These are phyloP conservation scores for Mycalesis mineus DNA, from an alignment of 2,888 invertebrate genomes.

Conservation along the genomic window DNA sequence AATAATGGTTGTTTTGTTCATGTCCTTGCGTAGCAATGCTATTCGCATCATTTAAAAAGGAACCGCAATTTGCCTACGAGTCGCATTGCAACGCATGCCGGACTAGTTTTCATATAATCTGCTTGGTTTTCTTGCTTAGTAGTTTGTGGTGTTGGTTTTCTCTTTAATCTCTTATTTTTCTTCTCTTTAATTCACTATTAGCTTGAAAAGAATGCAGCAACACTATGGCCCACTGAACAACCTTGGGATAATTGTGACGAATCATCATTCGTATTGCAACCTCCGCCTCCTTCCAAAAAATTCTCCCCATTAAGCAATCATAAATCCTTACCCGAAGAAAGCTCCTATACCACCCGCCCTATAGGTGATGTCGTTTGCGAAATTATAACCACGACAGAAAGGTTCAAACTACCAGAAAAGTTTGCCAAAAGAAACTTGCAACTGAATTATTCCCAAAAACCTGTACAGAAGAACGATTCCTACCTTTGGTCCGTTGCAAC, in stretches of 20 bases:
- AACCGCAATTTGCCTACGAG: no score
- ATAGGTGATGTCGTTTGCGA: slow-evolving; percentile 55
- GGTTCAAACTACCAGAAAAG: slow-evolving; percentile 53
- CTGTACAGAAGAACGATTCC: slow-evolving; percentile 53
- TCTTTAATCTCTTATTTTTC: slow-evolving; percentile 31
- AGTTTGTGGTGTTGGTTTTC: slow-evolving; percentile 29
- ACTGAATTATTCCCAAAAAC: slow-evolving; percentile 37
- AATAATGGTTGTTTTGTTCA: no score
- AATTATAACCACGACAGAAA: slow-evolving; percentile 50
- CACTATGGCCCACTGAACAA: slow-evolving; percentile 56
- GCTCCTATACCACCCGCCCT: slow-evolving; percentile 31
- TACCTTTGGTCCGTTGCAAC: slow-evolving; percentile 52
- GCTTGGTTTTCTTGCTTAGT: slow-evolving; percentile 18
- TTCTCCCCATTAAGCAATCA: slow-evolving; percentile 1
- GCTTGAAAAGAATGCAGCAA: slow-evolving; percentile 65
- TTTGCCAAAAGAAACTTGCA: slow-evolving; percentile 44
- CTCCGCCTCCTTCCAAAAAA: slow-evolving; percentile 39
- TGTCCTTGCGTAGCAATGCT: no score
- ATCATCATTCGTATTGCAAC: slow-evolving; percentile 51
- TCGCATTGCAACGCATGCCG: no score
- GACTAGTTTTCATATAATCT: background rate
- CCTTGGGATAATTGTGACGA: slow-evolving; percentile 67
- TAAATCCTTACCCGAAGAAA: background rate
- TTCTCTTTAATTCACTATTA: slow-evolving; percentile 53
- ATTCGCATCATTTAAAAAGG: no score